These are phyloP conservation scores for Pipistrellus nathusii DNA, from an alignment of 2,797 vertebrate species.

Conservation along the genomic window DNA sequence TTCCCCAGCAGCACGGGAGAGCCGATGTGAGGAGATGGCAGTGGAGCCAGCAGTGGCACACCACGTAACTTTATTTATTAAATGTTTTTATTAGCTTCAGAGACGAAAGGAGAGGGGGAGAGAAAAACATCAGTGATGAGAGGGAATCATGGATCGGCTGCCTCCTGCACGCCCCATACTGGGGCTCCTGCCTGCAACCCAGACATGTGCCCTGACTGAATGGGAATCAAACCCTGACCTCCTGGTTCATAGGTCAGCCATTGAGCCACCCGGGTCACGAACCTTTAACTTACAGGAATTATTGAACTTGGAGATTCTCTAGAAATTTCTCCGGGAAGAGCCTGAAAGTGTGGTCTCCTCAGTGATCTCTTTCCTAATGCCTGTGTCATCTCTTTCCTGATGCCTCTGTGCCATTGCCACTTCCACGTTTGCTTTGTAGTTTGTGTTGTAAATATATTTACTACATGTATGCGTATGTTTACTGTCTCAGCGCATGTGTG, in stretches of 20 bases:
- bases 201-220: too few relatives aligned
- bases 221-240: too few relatives aligned
- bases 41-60: not conserved
- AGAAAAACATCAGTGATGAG: too few relatives aligned
- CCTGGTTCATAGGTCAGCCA: too few relatives aligned
- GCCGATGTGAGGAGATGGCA: not conserved
- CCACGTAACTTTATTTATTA: not conserved
- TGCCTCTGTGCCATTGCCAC: not conserved
- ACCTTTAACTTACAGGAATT: not conserved
- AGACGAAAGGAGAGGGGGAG: too few relatives aligned
- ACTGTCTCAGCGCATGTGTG: not conserved
- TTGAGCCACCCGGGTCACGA: too few relatives aligned
- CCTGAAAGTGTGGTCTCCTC: not conserved
- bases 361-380: not conserved
- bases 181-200: too few relatives aligned
- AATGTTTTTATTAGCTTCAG: too few relatives aligned
- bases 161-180: too few relatives aligned
- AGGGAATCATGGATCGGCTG: too few relatives aligned
- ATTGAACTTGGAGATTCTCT: not conserved
- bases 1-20: not conserved
- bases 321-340: not conserved
- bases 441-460: not conserved
- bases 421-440: too few relatives aligned
- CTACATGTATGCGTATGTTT: not conserved
- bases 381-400: not conserved